A percentile compares a stretch with the other conserved stretches of the same genome.
Conservation (phyloP, 2,888 invertebrate species). For the Saturnia pavonia region DNA sequence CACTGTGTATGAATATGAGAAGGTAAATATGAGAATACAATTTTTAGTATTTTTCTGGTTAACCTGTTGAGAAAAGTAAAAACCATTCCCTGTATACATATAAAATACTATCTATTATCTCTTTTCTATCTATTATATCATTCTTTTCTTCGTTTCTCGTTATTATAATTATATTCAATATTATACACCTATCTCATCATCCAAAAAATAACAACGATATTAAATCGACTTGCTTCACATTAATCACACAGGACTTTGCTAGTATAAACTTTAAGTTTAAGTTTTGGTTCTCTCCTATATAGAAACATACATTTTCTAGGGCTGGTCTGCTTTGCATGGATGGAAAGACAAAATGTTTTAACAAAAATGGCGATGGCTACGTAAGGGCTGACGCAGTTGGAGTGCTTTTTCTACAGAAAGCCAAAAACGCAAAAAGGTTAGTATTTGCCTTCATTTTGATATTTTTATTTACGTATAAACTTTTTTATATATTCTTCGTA, state of each 20-base stretch:
- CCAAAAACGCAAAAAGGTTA: constrained; percentile 79
- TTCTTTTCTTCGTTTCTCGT: too few relatives aligned
- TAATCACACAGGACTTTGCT: too few relatives aligned
- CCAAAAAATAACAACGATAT: too few relatives aligned
- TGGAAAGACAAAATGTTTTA: constrained; percentile 94
- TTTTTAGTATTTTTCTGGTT: too few relatives aligned
- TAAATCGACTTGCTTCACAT: too few relatives aligned
- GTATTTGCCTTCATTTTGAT: background rate
- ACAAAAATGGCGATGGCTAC: constrained; percentile 89
- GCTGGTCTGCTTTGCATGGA: constrained; percentile 83
- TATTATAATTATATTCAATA: too few relatives aligned
- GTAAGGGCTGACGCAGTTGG: constrained; percentile 88
- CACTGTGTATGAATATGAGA: constrained; percentile 43
- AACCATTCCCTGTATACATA: too few relatives aligned
- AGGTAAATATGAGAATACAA: constrained; percentile 34
- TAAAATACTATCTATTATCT: too few relatives aligned
- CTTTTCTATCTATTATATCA: too few relatives aligned
- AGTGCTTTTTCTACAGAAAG: constrained; percentile 86
- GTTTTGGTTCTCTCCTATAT: background rate
- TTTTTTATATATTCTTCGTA: background rate
- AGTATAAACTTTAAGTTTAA: background rate
- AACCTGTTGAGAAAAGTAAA: too few relatives aligned
- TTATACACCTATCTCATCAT: too few relatives aligned
- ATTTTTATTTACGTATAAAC: background rate
- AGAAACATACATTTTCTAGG: constrained; percentile 32